These are phyloP conservation scores for Bombyx huttoni DNA, from an alignment of 2,888 invertebrate genomes.

Conservation along the genomic window DNA sequence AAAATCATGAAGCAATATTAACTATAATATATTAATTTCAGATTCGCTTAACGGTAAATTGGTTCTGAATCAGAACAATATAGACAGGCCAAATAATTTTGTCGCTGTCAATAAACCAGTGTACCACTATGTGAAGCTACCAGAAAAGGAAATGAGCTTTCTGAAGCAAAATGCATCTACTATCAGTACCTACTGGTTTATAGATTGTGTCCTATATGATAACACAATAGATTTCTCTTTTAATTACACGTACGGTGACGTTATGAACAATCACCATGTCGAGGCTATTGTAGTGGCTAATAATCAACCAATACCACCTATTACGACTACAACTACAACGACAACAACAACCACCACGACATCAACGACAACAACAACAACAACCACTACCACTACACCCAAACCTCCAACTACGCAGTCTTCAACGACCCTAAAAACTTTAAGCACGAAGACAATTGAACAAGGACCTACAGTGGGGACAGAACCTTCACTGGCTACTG, in stretches of 20 bases:
- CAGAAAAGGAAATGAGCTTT: constrained; percentile 74
- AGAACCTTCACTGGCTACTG: constrained; percentile 11
- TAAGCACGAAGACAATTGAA: constrained; percentile 8
- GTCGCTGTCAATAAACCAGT: constrained; percentile 76
- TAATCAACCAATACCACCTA: constrained; percentile 73
- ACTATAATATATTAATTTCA: constrained; percentile 29
- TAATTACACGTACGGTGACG: constrained; percentile 74
- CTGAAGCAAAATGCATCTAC: constrained; percentile 56
- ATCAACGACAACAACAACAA: constrained; percentile 39
- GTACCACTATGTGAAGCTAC: constrained; percentile 71
- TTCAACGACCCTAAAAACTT: constrained; percentile 14
- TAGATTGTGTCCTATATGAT: constrained; percentile 81
- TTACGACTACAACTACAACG: constrained; percentile 57
- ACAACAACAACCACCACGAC: constrained; percentile 57
- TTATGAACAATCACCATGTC: constrained; percentile 73
- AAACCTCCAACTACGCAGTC: constrained; percentile 18
- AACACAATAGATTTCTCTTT: constrained; percentile 74
- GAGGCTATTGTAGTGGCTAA: constrained; percentile 82
- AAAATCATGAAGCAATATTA: too few relatives aligned
- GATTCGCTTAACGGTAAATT: constrained; percentile 79
- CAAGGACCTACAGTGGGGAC: neutral
- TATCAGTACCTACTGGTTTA: constrained; percentile 82
- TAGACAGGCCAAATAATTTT: constrained; percentile 66
- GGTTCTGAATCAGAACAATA: constrained; percentile 74
- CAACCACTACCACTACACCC: constrained; percentile 25